Evolutionary conservation across 2,797 vertebrate genomes (phyloP), one percentile per base, ranked within the genome.

Genomic region (Coluber constrictor): DNA sequence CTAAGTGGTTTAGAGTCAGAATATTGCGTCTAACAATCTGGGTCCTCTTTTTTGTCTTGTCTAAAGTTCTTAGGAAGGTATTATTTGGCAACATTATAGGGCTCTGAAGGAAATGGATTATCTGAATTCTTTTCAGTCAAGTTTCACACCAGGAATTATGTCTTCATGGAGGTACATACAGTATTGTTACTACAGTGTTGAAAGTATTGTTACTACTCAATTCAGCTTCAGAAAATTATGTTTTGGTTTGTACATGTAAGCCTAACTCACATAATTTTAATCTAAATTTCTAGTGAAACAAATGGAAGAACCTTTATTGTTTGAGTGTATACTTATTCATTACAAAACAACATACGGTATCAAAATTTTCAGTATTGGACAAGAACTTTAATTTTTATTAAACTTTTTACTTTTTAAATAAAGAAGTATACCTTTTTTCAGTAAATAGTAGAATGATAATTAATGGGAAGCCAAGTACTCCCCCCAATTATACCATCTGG

Each of bases 401-500:
- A 94, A 59, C 95, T 96, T 93, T 96, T 96, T 89, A 92, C 87
- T 90, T 61, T 94, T 61, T 94, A 93, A 96, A 91, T 94, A 94
- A 91, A 63, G 95, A 90, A 96, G 61, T 95, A 29, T 29, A 60
- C 88, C 94, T 93, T 32, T 1, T 1, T 32, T 90, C 25, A 89
- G 93, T 94, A 95, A 96, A 91, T 96, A 95, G 92, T 91, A 96
- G 94, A 96, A 96, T 95, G 88, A 94, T 92, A 96, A 96, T 87
- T 96, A 51, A 61, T 91, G 92, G 93, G 56, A 95, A 97, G 96
- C 95, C 95, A 97, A 96, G 89, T 96, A 94, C 83, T 93, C 91
- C 88, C 86, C 96, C 96, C 96, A 96, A 97, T 97, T 94, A 94
- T 92, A 94, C 95, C 96, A 97, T 96, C 95, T 97, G 96, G 95